phyloP scores from a whole-genome alignment of 2,888 invertebrate species.

The Harpalus rubripes region DNA sequence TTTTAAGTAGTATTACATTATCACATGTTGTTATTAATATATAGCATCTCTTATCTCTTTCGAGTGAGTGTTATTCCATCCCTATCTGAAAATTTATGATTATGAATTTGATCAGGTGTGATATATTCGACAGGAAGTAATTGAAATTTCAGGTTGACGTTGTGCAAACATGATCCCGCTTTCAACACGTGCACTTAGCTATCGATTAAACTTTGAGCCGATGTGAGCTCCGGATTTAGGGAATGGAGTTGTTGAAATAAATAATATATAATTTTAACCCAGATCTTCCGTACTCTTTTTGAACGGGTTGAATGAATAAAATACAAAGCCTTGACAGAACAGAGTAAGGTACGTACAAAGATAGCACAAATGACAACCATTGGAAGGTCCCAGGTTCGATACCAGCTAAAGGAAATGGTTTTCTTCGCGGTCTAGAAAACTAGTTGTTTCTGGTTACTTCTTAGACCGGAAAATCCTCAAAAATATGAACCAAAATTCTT shows the following conservation, averaged over 20 bases:
- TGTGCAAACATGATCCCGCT: neutral
- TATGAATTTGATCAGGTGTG: neutral
- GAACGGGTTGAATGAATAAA: slow-evolving; percentile 48
- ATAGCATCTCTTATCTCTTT: too few species aligned
- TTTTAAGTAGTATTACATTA: too few species aligned
- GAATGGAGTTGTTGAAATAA: slow-evolving; percentile 59
- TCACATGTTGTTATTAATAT: too few species aligned
- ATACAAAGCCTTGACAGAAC: slow-evolving; percentile 52
- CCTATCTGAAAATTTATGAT: neutral
- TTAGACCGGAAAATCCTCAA: too few species aligned
- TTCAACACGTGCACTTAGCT: neutral
- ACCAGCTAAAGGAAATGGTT: too few species aligned
- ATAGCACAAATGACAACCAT: neutral
- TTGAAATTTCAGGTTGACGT: slow-evolving; percentile 2
- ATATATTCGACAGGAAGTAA: neutral
- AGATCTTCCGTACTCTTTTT: slow-evolving; percentile 53
- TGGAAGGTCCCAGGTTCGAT: too few species aligned
- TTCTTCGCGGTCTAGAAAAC: too few species aligned
- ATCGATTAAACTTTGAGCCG: slow-evolving; percentile 29
- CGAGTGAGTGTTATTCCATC: too few species aligned
- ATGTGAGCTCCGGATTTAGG: slow-evolving; percentile 31
- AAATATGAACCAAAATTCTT: too few species aligned
- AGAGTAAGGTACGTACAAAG: slow-evolving; percentile 14
- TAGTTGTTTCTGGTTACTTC: too few species aligned
- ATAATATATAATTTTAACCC: slow-evolving; percentile 60